phyloP scores from a whole-genome alignment of 1,140 invertebrate species.

The Drosophila nannoptera region DNA sequence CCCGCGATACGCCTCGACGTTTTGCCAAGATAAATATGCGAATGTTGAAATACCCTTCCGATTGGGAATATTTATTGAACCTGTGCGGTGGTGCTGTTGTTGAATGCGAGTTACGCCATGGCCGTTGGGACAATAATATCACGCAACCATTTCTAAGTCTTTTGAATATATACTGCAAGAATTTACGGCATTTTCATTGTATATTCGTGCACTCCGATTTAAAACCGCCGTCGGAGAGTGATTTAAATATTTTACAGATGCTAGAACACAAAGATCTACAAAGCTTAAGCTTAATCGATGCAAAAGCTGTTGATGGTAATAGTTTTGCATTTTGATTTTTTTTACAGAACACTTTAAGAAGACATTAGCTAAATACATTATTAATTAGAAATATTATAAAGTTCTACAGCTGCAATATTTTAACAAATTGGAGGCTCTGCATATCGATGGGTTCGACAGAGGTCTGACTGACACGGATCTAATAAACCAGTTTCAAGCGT shows the following conservation, averaged over 20 bases:
- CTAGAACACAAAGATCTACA: slow-evolving; percentile 34
- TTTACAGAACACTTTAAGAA: background rate
- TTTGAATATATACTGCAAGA: slow-evolving; percentile 33
- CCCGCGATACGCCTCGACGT: slow-evolving; percentile 11
- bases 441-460: slow-evolving; percentile 56
- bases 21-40: slow-evolving; percentile 47
- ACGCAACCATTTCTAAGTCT: slow-evolving; percentile 47
- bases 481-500: slow-evolving; percentile 34
- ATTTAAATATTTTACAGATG: slow-evolving; percentile 34
- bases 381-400: slow-evolving; percentile 13
- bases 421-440: slow-evolving; percentile 34
- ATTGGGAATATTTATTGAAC: slow-evolving; percentile 51
- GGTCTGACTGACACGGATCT: slow-evolving; percentile 31
- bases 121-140: slow-evolving; percentile 51
- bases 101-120: slow-evolving; percentile 54
- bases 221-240: slow-evolving; percentile 4
- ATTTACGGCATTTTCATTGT: slow-evolving; percentile 41
- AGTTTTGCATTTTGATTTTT: background rate
- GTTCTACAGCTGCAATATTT: slow-evolving; percentile 47
- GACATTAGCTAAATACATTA: background rate
- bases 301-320: slow-evolving; percentile 42
- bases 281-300: slow-evolving; percentile 56
- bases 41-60: slow-evolving; percentile 39
- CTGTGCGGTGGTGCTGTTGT: slow-evolving; percentile 47
- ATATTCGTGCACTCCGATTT: slow-evolving; percentile 53